A percentile compares a stretch with the other conserved stretches of the same genome.
Evolutionary conservation across 2,113 vertebrate genomes (phyloP).

Genomic region (Glaucomys volans): DNA sequence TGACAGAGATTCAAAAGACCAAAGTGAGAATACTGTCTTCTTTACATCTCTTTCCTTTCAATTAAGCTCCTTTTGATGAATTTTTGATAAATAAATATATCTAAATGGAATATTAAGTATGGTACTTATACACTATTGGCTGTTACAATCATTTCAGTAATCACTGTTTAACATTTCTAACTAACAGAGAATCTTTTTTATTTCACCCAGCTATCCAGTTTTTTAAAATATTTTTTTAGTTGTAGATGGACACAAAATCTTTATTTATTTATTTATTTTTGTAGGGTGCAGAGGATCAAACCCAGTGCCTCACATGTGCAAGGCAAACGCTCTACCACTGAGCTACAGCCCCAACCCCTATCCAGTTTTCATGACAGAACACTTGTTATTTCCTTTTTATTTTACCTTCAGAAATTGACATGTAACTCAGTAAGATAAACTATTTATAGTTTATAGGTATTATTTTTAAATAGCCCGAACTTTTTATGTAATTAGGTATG

Average conservation of each 20-base stretch:
- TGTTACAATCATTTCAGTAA: neutral
- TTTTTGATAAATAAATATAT: slow-evolving; percentile 46
- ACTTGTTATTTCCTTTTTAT: neutral
- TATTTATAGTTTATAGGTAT: slow-evolving; percentile 23
- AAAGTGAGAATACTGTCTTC: neutral
- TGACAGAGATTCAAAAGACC: slow-evolving; percentile 51
- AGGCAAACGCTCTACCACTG: too few relatives aligned
- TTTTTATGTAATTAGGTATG: neutral
- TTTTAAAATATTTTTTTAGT: neutral
- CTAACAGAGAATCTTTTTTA: neutral
- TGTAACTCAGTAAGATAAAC: neutral
- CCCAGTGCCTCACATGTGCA: too few relatives aligned
- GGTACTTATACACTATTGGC: neutral
- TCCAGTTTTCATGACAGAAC: neutral
- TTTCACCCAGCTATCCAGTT: slow-evolving; percentile 13
- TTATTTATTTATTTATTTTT: too few relatives aligned
- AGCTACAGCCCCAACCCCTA: too few relatives aligned
- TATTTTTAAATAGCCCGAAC: slow-evolving; percentile 35
- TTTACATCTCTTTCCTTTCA: neutral
- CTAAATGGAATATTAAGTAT: slow-evolving; percentile 26
- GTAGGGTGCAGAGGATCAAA: too few relatives aligned
- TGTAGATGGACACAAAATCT: too few relatives aligned
- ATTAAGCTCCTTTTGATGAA: neutral
- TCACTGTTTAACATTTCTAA: neutral
- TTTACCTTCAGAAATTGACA: slow-evolving; percentile 21